phyloP scores from a whole-genome alignment of 2,113 vertebrate genomes.

The Pseudorasbora parva region DNA sequence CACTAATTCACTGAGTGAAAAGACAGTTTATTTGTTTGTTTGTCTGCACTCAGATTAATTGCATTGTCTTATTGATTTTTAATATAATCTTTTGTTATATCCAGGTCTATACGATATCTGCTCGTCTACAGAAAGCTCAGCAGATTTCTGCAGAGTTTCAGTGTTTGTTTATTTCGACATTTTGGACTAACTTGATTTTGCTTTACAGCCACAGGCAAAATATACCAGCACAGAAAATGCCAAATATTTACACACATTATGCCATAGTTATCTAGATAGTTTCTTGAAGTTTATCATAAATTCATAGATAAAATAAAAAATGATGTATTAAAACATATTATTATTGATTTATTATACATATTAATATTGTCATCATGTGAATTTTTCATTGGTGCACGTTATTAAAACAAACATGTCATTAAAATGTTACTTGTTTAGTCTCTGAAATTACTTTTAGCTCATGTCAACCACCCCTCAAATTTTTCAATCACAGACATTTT shows the following conservation, averaged over 20 bases:
- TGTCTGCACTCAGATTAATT: conserved; percentile 17
- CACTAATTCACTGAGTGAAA: conserved; percentile 6
- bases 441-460: neutral
- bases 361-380: neutral
- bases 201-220: neutral
- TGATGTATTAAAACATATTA: neutral
- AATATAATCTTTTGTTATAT: neutral
- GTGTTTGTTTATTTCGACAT: neutral
- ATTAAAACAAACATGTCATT: neutral
- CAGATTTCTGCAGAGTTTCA: neutral
- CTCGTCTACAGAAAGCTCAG: neutral
- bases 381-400: neutral
- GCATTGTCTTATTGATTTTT: neutral
- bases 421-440: neutral
- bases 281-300: neutral
- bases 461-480: neutral
- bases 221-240: neutral
- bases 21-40: neutral
- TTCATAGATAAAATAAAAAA: neutral
- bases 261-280: no score
- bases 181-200: neutral
- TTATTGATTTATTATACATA: neutral
- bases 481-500: neutral
- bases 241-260: neutral
- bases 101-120: neutral